Conservation (phyloP, 1,140 invertebrate species). For the Metaphire vulgaris region DNA sequence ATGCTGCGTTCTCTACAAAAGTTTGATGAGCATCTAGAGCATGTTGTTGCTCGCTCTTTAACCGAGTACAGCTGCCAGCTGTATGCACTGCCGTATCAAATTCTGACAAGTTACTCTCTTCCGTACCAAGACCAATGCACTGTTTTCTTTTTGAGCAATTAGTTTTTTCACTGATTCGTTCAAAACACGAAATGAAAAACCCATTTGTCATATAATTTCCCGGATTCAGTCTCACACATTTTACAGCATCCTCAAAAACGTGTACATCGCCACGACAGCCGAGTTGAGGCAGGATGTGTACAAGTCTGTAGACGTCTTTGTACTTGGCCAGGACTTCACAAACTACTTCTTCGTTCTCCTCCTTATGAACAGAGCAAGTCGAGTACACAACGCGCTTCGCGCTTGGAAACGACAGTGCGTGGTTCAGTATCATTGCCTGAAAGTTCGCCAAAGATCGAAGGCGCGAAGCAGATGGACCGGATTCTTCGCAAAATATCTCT, state of each 20-base stretch:
- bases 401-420: conserved; percentile 77
- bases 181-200: conserved; percentile 87
- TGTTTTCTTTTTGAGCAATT: background rate
- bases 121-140: no score
- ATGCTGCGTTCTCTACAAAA: no score
- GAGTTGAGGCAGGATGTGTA: conserved; percentile 33
- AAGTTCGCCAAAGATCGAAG: conserved; percentile 62
- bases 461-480: conserved; percentile 24
- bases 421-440: conserved; percentile 75
- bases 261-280: conserved; percentile 28
- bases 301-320: conserved; percentile 34
- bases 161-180: background rate
- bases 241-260: conserved; percentile 36
- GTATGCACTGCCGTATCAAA: no score
- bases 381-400: conserved; percentile 84
- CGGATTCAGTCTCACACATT: conserved; percentile 70
- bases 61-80: no score
- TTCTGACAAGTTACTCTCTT: no score
- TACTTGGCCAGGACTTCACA: conserved; percentile 53
- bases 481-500: background rate
- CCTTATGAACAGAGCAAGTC: conserved; percentile 79
- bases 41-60: no score
- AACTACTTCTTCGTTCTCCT: conserved; percentile 89
- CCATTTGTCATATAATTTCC: conserved; percentile 76
- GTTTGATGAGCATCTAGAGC: no score